These are phyloP conservation scores for Amorpha juglandis DNA, from an alignment of 2,888 invertebrate genomes.

Conservation along the genomic window DNA sequence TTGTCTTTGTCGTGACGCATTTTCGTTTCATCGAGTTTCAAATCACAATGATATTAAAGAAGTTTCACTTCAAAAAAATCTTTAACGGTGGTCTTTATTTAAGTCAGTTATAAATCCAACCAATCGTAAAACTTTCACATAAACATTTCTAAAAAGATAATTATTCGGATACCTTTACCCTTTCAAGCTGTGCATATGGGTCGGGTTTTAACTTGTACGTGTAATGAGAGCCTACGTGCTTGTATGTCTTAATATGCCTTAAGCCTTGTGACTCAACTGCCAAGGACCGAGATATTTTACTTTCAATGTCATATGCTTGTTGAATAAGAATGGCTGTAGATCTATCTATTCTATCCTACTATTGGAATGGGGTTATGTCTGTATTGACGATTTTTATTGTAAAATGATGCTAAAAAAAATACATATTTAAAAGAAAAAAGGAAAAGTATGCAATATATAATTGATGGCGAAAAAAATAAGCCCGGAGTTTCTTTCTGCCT, in stretches of 20 bases:
- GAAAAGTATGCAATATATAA: too few relatives aligned
- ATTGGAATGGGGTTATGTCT: neutral
- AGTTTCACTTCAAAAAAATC: neutral
- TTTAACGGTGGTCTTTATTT: neutral
- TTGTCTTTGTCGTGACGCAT: too few relatives aligned
- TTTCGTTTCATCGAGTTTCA: too few relatives aligned
- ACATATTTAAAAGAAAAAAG: too few relatives aligned
- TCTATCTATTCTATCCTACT: too few relatives aligned
- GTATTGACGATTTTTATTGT: too few relatives aligned
- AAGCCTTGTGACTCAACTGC: neutral
- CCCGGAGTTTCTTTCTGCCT: too few relatives aligned
- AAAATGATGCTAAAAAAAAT: too few relatives aligned
- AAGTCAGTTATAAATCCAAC: neutral
- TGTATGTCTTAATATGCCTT: neutral
- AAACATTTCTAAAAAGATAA: constrained; percentile 9
- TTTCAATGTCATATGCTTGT: neutral
- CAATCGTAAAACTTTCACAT: constrained; percentile 14
- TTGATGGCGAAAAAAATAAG: too few relatives aligned
- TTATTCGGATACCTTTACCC: constrained; percentile 12
- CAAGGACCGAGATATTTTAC: constrained; percentile 12
- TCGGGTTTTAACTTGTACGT: constrained; percentile 3
- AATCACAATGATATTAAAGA: too few relatives aligned
- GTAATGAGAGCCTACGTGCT: constrained; percentile 11
- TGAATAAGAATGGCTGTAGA: neutral
- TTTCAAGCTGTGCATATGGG: constrained; percentile 1